Percentiles rank a stretch among this genome's conserved stretches.
phyloP scores from a whole-genome alignment of 2,888 invertebrate species.

The Drosophila paramelanica region DNA sequence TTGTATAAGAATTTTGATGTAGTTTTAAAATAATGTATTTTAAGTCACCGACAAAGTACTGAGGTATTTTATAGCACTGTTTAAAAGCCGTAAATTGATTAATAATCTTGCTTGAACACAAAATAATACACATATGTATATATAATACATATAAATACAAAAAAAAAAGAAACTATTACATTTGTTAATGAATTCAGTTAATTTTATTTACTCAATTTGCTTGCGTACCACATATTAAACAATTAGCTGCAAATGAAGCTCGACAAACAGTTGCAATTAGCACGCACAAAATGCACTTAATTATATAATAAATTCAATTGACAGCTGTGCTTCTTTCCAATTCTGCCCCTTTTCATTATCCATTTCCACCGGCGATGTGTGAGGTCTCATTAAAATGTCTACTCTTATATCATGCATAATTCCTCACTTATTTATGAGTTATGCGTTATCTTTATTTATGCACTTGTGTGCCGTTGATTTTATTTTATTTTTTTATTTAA shows the following conservation, averaged over 20 bases:
- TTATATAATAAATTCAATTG: slow-evolving; percentile 77
- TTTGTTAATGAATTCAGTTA: slow-evolving; percentile 17
- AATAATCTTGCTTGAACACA: background rate
- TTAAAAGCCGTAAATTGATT: background rate
- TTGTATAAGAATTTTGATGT: too few species aligned
- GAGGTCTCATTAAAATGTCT: slow-evolving; percentile 23
- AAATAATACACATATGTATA: background rate
- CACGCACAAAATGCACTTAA: slow-evolving; percentile 69
- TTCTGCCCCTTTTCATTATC: background rate
- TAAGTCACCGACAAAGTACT: slow-evolving; percentile 9
- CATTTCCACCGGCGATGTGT: slow-evolving; percentile 1
- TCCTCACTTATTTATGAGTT: slow-evolving; percentile 50
- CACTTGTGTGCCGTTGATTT: slow-evolving; percentile 58
- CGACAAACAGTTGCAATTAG: slow-evolving; percentile 68
- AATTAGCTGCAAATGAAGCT: slow-evolving; percentile 58
- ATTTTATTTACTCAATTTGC: slow-evolving; percentile 12
- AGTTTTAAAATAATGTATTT: background rate
- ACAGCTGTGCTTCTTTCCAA: slow-evolving; percentile 54
- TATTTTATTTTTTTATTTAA: background rate
- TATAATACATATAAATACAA: background rate
- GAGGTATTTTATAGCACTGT: background rate
- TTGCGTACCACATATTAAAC: slow-evolving; percentile 47
- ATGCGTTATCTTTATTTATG: slow-evolving; percentile 54
- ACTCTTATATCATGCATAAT: slow-evolving; percentile 23
- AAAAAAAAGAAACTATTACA: background rate